Evolutionary conservation across 2,113 vertebrate genomes (phyloP), one percentile per base, ranked within the genome.

Genomic region (Diglossa brunneiventris): DNA sequence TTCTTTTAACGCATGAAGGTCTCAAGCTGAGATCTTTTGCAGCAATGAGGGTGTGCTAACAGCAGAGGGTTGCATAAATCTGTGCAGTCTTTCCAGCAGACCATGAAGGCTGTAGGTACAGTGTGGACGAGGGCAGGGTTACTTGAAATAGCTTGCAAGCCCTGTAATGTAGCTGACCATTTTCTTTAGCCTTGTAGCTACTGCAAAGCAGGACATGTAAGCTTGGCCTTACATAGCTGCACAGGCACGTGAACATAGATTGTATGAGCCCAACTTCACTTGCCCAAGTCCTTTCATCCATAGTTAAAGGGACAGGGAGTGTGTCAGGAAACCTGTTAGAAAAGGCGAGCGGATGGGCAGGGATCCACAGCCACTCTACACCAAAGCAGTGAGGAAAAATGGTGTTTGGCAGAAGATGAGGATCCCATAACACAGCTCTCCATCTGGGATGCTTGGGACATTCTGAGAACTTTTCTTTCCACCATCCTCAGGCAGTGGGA

Each of bases 1-100:
- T 96, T 95, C 87, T 94, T 95, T 96, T 96, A 97, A 95, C 79
- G 44, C 91, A 95, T 92, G 90, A 96, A 94, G 83, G 74, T 91
- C 90, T 92, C 41, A 85, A 92, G 91, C 89, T 66, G 81, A 95
- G 94, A 80, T 83, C 59, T 63, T 94, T 39, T 76, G 76, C 81
- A 96, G 94, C 84, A 81, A n/a, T 69, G 83, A 89, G 96, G 37
- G 63, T 42, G 61, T 95, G 78, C 76, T 94, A 95, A 78, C 82
- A 93, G 85, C 73, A 96, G 94, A 93, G 83, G 72, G 89, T 94
- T 95, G 86, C 92, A 92, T 30, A 94, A 83, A 93, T 93, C 90
- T 84, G 31, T 59, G 79, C 31, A 87, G 86, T 22, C n/a, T 75
- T 49, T 83, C 68, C 88, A 75, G 76, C 1, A 3, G 76, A 39